Base-by-base conservation (phyloP, 2,888 invertebrate species). In the Gastrophysa polygoni region DNA sequence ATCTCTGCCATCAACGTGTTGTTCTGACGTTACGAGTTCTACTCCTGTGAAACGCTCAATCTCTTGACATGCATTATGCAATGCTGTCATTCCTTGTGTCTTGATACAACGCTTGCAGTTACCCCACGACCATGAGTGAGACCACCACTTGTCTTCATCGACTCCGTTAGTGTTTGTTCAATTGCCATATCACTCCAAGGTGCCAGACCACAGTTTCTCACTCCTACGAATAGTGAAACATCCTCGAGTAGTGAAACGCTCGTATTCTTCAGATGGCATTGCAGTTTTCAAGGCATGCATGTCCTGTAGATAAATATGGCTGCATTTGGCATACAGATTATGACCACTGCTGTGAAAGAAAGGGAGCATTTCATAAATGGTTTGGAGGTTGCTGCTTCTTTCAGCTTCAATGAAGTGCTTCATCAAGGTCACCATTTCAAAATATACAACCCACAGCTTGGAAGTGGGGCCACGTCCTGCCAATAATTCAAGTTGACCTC, bases 361-460 rank as follows among this genome's bases (percentile, higher is more conserved):
- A 7, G 57, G 66, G 8, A 63, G 43, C 63, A 63, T 64, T 28
- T 50, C 54, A 54, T 64, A 43, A 14, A 63, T 20, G 8, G 6
- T 29, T 10, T 55, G n/a, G n/a, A n/a, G 24, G 67, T 76, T 70
- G 50, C 74, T 76, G 20, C 63, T 61, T 44, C 75, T 63, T 64
- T 78, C 75, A 51, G 76, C 75, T 56, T 71, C 66, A 52, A 74
- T 74, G 61, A 72, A 77, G 6, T 73, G 70, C 68, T 72, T 71
- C 29, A 72, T 52, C 14, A 76, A 34, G 43, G 69, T 67, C 21
- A 75, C 61, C 69, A 75, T 71, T 66, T 71, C 51, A 57, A 71
- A 73, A 61, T 76, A 76, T 61, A 72, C 73, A 21, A 77, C 29
- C 73, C 72, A 74, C 16, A 74, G 59, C 64, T 71, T 58, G 21